A percentile compares a stretch with the other conserved stretches of the same genome.
Evolutionary conservation across 2,113 vertebrate genomes (phyloP).

Genomic region (Scopus umbretta): DNA sequence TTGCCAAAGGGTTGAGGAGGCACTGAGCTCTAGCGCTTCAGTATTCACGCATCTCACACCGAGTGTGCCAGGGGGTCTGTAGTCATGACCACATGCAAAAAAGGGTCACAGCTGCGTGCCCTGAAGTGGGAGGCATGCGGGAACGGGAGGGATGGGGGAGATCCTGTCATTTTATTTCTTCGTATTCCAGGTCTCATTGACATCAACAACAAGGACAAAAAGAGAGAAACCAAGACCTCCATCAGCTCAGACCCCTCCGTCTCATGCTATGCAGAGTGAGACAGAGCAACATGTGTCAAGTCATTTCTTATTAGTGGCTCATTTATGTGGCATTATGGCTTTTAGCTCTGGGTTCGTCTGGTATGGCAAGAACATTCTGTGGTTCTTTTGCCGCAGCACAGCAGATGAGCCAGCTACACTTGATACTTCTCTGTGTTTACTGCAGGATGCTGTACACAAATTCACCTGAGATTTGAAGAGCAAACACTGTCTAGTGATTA

Average conservation of each 20-base stretch:
- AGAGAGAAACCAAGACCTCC: background rate
- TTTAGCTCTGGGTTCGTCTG: background rate
- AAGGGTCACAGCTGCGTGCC: background rate
- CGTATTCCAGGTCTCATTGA: background rate
- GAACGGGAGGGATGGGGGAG: background rate
- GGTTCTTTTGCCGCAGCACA: background rate
- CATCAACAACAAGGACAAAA: background rate
- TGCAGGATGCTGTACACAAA: background rate
- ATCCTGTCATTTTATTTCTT: background rate
- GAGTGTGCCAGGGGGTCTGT: background rate
- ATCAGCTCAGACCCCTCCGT: background rate
- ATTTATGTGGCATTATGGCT: background rate
- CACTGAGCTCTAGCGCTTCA: background rate
- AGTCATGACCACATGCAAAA: background rate
- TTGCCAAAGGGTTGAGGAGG: background rate
- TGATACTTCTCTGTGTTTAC: background rate
- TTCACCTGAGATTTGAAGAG: background rate
- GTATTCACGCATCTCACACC: background rate
- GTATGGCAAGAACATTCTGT: rapidly evolving
- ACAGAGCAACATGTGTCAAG: background rate
- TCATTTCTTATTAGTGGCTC: background rate
- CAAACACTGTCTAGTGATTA: background rate
- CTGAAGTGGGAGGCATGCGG: rapidly evolving
- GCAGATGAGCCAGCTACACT: background rate
- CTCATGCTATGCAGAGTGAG: background rate